Conservation (phyloP, 2,797 vertebrate species). For the Tenualosa ilisha region DNA sequence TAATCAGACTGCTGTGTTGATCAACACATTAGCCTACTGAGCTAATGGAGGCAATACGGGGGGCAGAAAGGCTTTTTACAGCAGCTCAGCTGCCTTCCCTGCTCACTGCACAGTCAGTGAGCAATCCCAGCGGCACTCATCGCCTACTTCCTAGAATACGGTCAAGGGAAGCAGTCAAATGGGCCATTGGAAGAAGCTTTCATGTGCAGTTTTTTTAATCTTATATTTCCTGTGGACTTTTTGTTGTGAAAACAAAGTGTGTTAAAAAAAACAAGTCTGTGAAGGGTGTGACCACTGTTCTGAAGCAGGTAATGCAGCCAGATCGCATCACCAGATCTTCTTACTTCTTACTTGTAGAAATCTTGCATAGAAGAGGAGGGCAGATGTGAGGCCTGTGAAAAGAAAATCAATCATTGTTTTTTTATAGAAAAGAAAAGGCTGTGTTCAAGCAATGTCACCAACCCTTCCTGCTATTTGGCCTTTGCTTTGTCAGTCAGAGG, state of each 20-base stretch:
- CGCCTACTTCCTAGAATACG: constrained; percentile 49
- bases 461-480: background rate
- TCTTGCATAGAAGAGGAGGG: background rate
- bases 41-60: constrained; percentile 11
- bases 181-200: constrained; percentile 49
- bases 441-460: background rate
- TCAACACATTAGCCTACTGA: constrained; percentile 14
- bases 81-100: constrained; percentile 26
- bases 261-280: background rate
- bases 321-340: background rate
- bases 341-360: background rate
- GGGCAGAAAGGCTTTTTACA: constrained; percentile 34
- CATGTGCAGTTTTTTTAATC: too few relatives aligned
- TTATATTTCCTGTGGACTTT: constrained; percentile 41
- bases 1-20: constrained; percentile 12
- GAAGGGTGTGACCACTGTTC: background rate
- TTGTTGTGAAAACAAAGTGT: background rate
- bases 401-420: too few relatives aligned
- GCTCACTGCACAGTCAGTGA: constrained; percentile 29
- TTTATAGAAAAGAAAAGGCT: background rate
- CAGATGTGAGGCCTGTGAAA: background rate
- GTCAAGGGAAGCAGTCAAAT: constrained; percentile 49
- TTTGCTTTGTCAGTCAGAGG: background rate
- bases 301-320: background rate
- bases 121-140: constrained; percentile 40